Conservation (phyloP, 2,888 invertebrate genomes). For the Heterodera filipjevi region DNA sequence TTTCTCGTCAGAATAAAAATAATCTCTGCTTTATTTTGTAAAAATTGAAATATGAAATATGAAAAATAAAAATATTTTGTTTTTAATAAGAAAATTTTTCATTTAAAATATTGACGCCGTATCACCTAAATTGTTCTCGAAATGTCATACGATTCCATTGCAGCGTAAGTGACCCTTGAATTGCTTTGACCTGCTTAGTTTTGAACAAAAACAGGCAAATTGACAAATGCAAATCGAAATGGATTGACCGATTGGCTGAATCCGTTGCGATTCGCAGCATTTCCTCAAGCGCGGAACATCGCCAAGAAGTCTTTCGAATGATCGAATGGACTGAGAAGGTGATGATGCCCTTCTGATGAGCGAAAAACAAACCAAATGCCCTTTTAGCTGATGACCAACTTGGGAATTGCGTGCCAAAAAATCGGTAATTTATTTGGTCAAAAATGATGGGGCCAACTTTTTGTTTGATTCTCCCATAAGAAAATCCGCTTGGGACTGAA, state of each 20-base stretch:
- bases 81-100: no score
- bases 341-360: neutral
- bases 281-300: constrained; percentile 78
- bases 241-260: constrained; percentile 79
- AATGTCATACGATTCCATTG: constrained; percentile 7
- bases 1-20: neutral
- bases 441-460: neutral
- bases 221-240: constrained; percentile 78
- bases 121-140: no score
- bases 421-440: neutral
- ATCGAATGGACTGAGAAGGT: constrained; percentile 74
- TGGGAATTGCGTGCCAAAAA: constrained; percentile 53
- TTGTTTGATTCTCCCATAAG: constrained; percentile 30
- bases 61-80: neutral
- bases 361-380: neutral
- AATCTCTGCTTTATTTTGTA: neutral
- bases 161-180: neutral
- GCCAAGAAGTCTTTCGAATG: constrained; percentile 73
- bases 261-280: constrained; percentile 92
- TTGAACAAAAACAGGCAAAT: constrained; percentile 72
- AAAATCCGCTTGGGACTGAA: constrained; percentile 47
- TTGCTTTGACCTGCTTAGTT: neutral
- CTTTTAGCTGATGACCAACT: constrained; percentile 42
- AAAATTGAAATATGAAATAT: neutral
- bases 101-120: no score